Evolutionary conservation across 2,113 vertebrate species (phyloP), one percentile per base, ranked within the genome.

Genomic region (Struthio camelus): DNA sequence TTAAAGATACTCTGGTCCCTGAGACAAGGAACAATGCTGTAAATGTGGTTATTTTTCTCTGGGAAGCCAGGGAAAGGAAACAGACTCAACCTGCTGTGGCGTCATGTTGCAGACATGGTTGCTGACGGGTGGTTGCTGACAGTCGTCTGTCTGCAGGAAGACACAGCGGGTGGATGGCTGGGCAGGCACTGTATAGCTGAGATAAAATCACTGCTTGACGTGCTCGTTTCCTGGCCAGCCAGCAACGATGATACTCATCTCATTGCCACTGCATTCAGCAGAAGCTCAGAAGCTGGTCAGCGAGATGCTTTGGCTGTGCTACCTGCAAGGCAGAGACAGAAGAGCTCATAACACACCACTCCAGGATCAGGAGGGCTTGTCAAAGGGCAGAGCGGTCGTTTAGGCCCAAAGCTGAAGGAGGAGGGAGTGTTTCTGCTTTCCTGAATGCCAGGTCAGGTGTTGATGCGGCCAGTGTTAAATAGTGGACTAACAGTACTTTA

Each of bases 161-260:
- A 46, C 54, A 46, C 38, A 14, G 50, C 1, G 0, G 5, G 42
- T 40, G 72, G 53, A 28, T 27, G 28, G 42, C 51, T 50, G 62
- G 30, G 15, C 42, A 11, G 53, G 65, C 65, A 36, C 65, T 1
- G 1, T 32, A 22, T 51, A 18, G 9, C 0, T 1, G 14, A 28
- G 23, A 11, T 40, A 4, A 28, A n/a, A 19, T 25, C 6, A 1
- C n/a, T 58, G 69, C 20, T 3, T 9, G 69, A 6, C 3, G 1
- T 15, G 24, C 51, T n/a, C 42, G 69, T 69, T n/a, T 40, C 50
- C 50, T 34, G 53, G 59, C 50, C 78, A 64, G 66, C 16, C 38
- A 38, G 42, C 23, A 4, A 1, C 9, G 3, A 0, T 24, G n/a
- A 40, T 32, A 38, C 58, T 8, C 19, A 4, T 13, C 34, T 53